Conservation (phyloP, 2,797 vertebrate genomes). For the Paramormyrops hopkinsi region DNA sequence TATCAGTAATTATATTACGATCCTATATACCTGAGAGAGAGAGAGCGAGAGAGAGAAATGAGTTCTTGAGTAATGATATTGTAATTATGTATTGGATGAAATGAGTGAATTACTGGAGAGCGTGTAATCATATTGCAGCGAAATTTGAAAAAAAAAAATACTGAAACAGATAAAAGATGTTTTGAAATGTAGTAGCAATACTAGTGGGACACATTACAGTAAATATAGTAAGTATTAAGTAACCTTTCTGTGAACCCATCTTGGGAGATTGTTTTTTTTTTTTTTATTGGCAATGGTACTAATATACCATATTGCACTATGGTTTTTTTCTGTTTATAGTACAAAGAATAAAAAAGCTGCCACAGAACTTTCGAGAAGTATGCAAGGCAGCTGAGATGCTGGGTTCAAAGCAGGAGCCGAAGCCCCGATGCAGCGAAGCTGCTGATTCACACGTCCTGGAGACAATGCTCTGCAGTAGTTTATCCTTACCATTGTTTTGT, state of each 20-base stretch:
- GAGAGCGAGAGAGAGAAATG: background rate
- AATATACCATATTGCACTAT: background rate
- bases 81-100: background rate
- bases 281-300: background rate
- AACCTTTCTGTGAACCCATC: background rate
- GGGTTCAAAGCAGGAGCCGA: background rate
- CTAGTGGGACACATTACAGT: background rate
- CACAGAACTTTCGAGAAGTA: background rate
- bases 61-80: slow-evolving; percentile 8
- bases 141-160: background rate
- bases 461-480: background rate
- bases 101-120: background rate
- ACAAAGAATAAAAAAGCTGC: background rate
- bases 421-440: background rate
- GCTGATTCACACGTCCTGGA: background rate
- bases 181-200: background rate
- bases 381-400: background rate
- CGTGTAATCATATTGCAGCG: background rate
- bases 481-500: background rate
- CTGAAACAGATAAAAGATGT: background rate
- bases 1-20: background rate
- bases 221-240: background rate
- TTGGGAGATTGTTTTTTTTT: background rate
- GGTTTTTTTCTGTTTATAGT: background rate
- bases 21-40: background rate